Conservation (phyloP, 2,888 invertebrate genomes). For the Dromius quadrimaculatus region DNA sequence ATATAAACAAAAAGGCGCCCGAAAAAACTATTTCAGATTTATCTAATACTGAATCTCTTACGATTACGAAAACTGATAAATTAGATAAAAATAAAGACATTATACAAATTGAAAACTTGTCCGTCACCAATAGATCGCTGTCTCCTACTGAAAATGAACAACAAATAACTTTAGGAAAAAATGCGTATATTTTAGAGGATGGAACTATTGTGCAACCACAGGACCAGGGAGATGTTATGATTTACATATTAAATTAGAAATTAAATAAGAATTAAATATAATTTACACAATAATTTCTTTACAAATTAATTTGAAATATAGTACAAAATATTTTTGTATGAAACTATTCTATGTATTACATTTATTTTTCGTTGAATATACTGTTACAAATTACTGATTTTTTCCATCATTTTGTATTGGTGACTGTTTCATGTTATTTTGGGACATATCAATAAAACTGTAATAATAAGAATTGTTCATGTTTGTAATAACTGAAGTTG, state of each 20-base stretch:
- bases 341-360: conserved; percentile 5
- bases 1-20: neutral
- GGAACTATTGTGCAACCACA: conserved; percentile 62
- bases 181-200: conserved; percentile 62
- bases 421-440: conserved; percentile 41
- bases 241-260: conserved; percentile 30
- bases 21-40: neutral
- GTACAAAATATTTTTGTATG: conserved; percentile 26
- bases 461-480: conserved; percentile 53
- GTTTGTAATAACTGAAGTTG: conserved; percentile 52
- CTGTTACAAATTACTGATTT: conserved; percentile 17
- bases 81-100: neutral
- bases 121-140: neutral
- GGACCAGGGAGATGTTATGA: conserved; percentile 58
- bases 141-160: conserved; percentile 59
- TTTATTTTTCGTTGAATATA: conserved; percentile 1
- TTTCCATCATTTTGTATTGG: conserved; percentile 39
- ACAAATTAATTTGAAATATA: conserved; percentile 28
- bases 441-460: conserved; percentile 43
- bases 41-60: neutral
- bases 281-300: conserved; percentile 3
- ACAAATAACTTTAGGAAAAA: conserved; percentile 62
- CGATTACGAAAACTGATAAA: neutral
- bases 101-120: neutral
- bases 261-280: conserved; percentile 1